Evolutionary conservation across 2,113 vertebrate genomes (phyloP), one percentile per base, ranked within the genome.

Genomic region (Chlorodrepanis virens): DNA sequence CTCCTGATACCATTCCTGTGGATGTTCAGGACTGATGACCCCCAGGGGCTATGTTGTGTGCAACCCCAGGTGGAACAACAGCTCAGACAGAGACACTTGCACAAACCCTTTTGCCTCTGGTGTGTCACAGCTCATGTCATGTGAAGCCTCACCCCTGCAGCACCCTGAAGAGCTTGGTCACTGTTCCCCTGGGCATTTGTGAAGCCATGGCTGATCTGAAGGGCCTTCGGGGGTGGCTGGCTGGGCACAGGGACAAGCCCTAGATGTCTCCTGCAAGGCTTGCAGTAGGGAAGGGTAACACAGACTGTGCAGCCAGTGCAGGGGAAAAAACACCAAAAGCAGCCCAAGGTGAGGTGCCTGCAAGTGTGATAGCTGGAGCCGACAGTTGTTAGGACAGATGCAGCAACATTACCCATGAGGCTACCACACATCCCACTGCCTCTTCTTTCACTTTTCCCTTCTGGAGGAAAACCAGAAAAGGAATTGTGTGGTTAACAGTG

Each of bases 11-110:
- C 5, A 1, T n/a, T 45, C 20, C 31, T n/a, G 24, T 52, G 50
- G 22, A 20, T 1, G 2, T 10, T 67, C 19, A 11, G 2, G 23
- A 11, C 31, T 44, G 35, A 59, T 0, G 0, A 18, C 9, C 11
- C 10, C 4, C 2, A 14, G 17, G 29, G 67, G 17, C 72, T 29
- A 1, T 17, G 52, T 59, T 25, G 8, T 50, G 31, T 53, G 44
- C 63, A 61, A n/a, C 29, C 31, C 14, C 12, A 37, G 37, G 12
- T 7, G 9, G 27, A 60, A 21, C 3, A 52, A 16, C 49, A 56
- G 15, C 42, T 70, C 14, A 5, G 5, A 25, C 49, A 54, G 37
- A 45, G n/a, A 53, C 27, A 13, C 11, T 9, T 11, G 12, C 13
- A 37, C 12, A 40, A 52, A 35, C 6, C 10, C 40, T 3, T 13